Conservation (phyloP, 2,797 vertebrate genomes). For the Benthosema pterotum region DNA sequence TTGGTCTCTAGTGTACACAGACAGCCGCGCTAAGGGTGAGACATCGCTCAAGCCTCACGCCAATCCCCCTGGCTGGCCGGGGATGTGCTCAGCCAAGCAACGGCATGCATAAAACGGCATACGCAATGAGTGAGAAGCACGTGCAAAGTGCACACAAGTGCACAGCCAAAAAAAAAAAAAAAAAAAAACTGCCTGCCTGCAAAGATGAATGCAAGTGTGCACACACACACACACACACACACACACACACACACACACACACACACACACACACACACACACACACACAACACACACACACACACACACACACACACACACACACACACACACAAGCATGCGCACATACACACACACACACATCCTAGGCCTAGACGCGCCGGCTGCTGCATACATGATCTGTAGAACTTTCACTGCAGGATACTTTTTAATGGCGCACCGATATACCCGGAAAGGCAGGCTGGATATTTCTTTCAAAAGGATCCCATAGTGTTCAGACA, state of each 20-base stretch:
- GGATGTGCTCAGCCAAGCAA: slow-evolving; percentile 30
- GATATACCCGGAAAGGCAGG: slow-evolving; percentile 11
- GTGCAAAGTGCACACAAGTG: slow-evolving; percentile 45
- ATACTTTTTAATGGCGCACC: slow-evolving; percentile 32
- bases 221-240: background rate
- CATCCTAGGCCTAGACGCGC: background rate
- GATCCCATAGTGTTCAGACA: background rate
- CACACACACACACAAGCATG: background rate
- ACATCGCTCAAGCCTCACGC: slow-evolving; percentile 45
- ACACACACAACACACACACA: slow-evolving; percentile 2
- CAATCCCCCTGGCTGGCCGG: too few relatives aligned
- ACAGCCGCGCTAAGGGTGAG: slow-evolving; percentile 59
- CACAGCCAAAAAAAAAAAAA: background rate
- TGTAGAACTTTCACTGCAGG: slow-evolving; percentile 21
- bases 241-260: slow-evolving; percentile 5
- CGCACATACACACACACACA: background rate
- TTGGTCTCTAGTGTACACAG: slow-evolving; percentile 45
- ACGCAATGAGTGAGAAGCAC: slow-evolving; percentile 53
- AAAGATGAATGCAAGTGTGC: too few relatives aligned
- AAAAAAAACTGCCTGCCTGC: too few relatives aligned
- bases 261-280: background rate
- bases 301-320: background rate
- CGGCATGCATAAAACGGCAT: background rate
- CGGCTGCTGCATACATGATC: slow-evolving; percentile 20
- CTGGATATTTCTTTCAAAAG: background rate